Conservation (phyloP, 2,113 vertebrate species). For the Plecturocebus donacophilus region DNA sequence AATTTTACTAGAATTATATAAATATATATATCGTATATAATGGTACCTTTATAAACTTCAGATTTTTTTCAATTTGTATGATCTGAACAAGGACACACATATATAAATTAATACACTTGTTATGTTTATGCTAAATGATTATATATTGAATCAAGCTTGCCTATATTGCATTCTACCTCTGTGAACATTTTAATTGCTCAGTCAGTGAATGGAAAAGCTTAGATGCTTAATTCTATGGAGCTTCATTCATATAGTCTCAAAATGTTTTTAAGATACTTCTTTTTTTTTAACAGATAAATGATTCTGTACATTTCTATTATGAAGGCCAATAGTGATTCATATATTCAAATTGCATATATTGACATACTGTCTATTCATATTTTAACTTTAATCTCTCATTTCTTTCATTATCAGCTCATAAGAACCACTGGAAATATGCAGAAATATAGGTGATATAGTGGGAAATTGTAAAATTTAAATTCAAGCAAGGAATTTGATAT, state of each 20-base stretch:
- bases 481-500: neutral
- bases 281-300: neutral
- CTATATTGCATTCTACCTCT: neutral
- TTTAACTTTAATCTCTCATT: neutral
- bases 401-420: neutral
- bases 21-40: neutral
- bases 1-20: neutral
- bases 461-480: neutral
- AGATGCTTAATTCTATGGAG: neutral
- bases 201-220: neutral
- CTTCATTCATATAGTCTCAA: neutral
- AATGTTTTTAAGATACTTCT: neutral
- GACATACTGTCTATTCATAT: neutral
- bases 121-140: neutral
- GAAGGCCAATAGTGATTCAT: neutral
- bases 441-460: neutral
- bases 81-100: neutral
- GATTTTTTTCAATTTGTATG: neutral
- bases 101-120: neutral
- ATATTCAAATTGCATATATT: neutral
- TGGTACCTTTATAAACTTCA: neutral
- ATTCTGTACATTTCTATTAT: neutral
- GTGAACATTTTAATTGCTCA: neutral
- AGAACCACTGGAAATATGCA: neutral
- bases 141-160: neutral